These are phyloP conservation scores for Lindbergichthys nudifrons DNA, from an alignment of 2,797 vertebrate species.

Conservation along the genomic window DNA sequence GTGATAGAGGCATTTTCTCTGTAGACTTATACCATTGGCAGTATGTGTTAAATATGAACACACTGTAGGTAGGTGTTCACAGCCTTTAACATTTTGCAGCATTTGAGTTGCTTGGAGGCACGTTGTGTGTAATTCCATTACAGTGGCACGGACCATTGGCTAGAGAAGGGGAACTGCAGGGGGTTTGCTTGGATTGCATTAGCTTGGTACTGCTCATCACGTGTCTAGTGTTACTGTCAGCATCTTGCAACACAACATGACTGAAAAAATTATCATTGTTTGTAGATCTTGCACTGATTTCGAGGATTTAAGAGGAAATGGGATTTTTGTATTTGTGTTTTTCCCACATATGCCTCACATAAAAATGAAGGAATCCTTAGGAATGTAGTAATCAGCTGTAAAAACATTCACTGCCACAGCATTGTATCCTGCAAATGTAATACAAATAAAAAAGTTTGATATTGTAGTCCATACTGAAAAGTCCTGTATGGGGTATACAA, in stretches of 20 bases:
- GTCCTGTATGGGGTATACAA: background rate
- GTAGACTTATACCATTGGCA: background rate
- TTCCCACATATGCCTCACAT: slow-evolving; percentile 53
- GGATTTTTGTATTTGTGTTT: slow-evolving; percentile 57
- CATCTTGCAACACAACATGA: slow-evolving; percentile 80
- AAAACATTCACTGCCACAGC: background rate
- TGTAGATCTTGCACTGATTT: slow-evolving; percentile 66
- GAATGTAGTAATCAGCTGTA: background rate
- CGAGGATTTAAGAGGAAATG: slow-evolving; percentile 71
- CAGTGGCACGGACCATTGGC: slow-evolving; percentile 26
- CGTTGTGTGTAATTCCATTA: slow-evolving; percentile 23
- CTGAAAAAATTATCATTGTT: slow-evolving; percentile 56
- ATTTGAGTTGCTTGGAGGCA: slow-evolving; percentile 1
- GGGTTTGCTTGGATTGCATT: slow-evolving; percentile 86
- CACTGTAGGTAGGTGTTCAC: background rate
- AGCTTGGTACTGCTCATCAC: slow-evolving; percentile 79
- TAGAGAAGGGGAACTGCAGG: slow-evolving; percentile 82
- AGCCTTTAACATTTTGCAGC: slow-evolving; percentile 17
- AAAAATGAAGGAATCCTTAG: slow-evolving; percentile 46
- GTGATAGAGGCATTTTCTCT: background rate
- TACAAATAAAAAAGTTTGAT: too few species aligned
- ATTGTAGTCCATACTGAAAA: background rate
- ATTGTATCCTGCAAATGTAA: too few species aligned
- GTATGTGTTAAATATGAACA: background rate
- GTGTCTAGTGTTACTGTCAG: slow-evolving; percentile 80